phyloP scores from a whole-genome alignment of 2,113 vertebrate species.

The Thryonomys swinderianus region DNA sequence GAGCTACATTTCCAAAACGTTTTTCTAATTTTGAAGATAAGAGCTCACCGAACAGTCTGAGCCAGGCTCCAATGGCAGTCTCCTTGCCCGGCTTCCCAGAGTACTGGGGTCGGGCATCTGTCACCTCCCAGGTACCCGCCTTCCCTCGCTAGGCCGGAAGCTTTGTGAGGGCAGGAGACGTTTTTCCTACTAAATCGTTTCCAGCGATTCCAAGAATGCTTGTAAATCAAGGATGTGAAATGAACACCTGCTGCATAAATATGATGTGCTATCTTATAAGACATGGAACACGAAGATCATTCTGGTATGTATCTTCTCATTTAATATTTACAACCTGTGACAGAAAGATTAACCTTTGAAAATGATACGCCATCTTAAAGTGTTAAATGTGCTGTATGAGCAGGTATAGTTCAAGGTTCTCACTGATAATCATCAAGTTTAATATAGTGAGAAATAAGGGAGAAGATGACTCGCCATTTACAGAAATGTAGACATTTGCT shows the following conservation, averaged over 20 bases:
- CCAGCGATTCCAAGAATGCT: background rate
- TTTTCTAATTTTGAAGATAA: background rate
- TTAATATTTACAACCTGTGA: constrained; percentile 56
- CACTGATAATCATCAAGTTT: constrained; percentile 81
- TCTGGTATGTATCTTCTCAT: constrained; percentile 23
- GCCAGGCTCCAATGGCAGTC: background rate
- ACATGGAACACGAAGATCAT: constrained; percentile 1
- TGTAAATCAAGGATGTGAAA: background rate
- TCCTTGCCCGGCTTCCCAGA: background rate
- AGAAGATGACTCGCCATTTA: constrained; percentile 72
- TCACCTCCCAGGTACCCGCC: background rate
- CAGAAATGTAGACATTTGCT: constrained; percentile 81
- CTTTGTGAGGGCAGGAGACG: constrained; percentile 7
- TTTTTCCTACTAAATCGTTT: constrained; percentile 20
- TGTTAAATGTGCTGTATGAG: constrained; percentile 31
- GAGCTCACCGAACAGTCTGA: background rate
- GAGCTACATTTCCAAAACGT: background rate
- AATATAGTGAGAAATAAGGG: constrained; percentile 79
- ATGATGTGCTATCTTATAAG: background rate
- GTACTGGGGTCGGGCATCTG: background rate
- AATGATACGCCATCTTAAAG: constrained; percentile 26
- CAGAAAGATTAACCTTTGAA: background rate
- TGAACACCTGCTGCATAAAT: constrained; percentile 51
- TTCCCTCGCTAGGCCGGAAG: constrained; percentile 17
- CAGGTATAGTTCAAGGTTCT: constrained; percentile 76